Evolutionary conservation across 2,888 invertebrate species (phyloP), one percentile per base, ranked within the genome.

Genomic region (Heliothis peltigera): DNA sequence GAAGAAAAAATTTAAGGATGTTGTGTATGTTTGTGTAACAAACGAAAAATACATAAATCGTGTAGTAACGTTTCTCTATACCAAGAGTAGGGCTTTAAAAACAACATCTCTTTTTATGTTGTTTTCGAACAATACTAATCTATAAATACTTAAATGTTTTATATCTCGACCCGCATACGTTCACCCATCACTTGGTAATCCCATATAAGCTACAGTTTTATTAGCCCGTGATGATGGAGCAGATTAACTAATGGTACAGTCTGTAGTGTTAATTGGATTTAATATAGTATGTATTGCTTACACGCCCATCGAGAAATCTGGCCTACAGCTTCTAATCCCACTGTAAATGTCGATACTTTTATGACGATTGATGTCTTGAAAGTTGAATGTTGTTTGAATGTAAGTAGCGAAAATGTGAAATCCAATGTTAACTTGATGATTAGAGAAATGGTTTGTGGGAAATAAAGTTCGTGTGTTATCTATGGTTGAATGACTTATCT

Each of bases 201-300:
- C 83, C 72, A 75, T 78, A 82, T 85, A 85, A 85, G 79, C 83
- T 84, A 82, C 80, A 78, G 72, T 88, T 91, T 91, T 90, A 91
- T 88, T 84, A 84, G 82, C 64, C 66, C 62, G 65, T 78, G 83
- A 88, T 89, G 87, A 89, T 89, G 77, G 81, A 85, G 80, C 79
- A 84, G 83, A 91, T 90, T 88, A 89, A 86, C 84, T 87, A 89
- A 91, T 87, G 81, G 85, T 70, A 72, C 70, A 79, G 79, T 83
- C 79, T 77, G 82, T 63, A 79, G 79, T 80, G 84, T 87, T 90
- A 89, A 91, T 89, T 88, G 86, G 83, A 87, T 87, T 87, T 83
- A 84, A 86, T 84, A 80, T 64, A 77, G 74, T 76, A 81, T 28
- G 32, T 77, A 75, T 77, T 70, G 75, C 69, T 72, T 63, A 62